Evolutionary conservation across 2,888 invertebrate genomes (phyloP), one percentile per base, ranked within the genome.

Genomic region (Platycnemis pennipes): DNA sequence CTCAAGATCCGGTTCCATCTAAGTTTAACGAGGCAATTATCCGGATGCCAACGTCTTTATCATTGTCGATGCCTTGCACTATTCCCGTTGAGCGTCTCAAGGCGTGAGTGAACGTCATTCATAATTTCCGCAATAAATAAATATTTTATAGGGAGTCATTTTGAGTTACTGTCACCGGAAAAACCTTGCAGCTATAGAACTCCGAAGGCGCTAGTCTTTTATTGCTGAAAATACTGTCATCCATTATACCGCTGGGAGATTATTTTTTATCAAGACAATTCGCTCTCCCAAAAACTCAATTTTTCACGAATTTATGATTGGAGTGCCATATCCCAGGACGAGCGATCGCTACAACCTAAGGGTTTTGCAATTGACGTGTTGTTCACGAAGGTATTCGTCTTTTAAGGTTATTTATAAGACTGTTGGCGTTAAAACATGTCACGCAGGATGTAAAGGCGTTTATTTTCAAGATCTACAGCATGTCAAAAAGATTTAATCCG

Each of bases 51-150:
- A 63, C 3, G 26, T 16, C 63, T 2, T 63, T 7, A 16, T 2
- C 5, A 26, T 19, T 26, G 26, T 63, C 63, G 22, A 11, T 77
- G 11, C 5, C 77, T 77, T 13, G 2, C 13, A 77, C 8, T n/a
- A 37, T 31, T 77, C 77, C 13, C 77, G 11, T 77, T 13, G 7
- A 63, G 13, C 8, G n/a, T 37, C 37, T 77, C 77, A 77, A 77
- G 77, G 77, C 16, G 77, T 37, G 37, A 13, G 77, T 11, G 26
- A 77, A 77, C 37, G 77, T 26, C 63, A 5, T 1, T 37, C 77
- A 77, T 37, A 37, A 77, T 77, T 77, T 37, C 77, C 77, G 77
- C 77, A 77, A 77, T 77, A 31, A 77, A 77, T 77, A 77, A 77
- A 16, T 37, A 77, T 37, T 77, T 77, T 77, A 77, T 37, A 37